These are phyloP conservation scores for Acanthurus lineatus DNA, from an alignment of 2,797 vertebrate species.

Conservation along the genomic window DNA sequence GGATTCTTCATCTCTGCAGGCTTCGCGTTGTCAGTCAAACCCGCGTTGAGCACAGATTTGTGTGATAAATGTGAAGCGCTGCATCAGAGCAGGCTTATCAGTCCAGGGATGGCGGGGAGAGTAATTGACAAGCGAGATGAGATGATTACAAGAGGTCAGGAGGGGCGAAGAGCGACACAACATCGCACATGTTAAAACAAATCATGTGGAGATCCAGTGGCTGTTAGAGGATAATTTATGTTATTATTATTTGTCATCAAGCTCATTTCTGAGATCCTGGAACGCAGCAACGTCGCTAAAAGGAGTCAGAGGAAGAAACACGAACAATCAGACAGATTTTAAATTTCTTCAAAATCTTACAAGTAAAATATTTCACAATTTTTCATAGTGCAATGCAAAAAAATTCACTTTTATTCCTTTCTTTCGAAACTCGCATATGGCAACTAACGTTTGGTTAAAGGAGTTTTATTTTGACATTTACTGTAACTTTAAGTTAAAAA, in stretches of 20 bases:
- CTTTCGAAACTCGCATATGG: no score
- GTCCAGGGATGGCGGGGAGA: not conserved
- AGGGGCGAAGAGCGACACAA: not conserved
- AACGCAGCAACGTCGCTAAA: not conserved
- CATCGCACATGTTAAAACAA: not conserved
- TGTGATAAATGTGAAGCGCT: slow-evolving; percentile 24
- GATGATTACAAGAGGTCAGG: slow-evolving; percentile 45
- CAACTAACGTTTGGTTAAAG: no score
- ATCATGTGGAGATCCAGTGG: no score
- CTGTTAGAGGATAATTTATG: no score
- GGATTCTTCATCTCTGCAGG: slow-evolving; percentile 44
- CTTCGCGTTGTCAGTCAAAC: slow-evolving; percentile 30
- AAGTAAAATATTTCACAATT: no score
- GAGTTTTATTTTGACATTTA: no score
- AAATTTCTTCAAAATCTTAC: no score
- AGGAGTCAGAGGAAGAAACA: no score
- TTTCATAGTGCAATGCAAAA: no score
- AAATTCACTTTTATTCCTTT: no score
- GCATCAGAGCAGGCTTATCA: slow-evolving; percentile 28
- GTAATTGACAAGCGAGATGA: slow-evolving; percentile 33
- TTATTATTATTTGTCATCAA: no score
- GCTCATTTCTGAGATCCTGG: not conserved
- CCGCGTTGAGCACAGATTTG: slow-evolving; percentile 2
- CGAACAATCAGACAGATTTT: not conserved
- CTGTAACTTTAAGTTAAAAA: no score